Conservation (phyloP, 2,888 invertebrate species). For the Nymphalis c-album region DNA sequence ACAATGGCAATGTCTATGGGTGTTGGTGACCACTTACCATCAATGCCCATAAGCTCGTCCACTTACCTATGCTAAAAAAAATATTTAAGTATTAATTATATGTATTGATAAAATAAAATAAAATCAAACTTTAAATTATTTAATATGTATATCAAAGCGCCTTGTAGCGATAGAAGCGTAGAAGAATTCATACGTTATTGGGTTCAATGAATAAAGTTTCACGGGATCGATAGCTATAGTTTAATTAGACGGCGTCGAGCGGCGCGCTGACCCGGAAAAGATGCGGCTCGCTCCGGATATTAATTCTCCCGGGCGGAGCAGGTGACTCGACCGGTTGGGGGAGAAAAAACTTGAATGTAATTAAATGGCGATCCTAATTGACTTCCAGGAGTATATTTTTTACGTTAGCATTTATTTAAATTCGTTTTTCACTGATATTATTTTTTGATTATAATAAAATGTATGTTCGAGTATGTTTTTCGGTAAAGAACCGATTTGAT, state of each 20-base stretch:
- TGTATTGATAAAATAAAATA: too few relatives aligned
- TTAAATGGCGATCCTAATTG: constrained; percentile 9
- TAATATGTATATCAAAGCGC: neutral
- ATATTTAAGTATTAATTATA: too few relatives aligned
- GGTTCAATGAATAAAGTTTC: constrained; percentile 6
- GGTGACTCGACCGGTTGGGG: constrained; percentile 7
- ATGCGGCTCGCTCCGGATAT: constrained; percentile 35
- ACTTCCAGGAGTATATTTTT: constrained; percentile 4
- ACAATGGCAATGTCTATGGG: too few relatives aligned
- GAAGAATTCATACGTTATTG: constrained; percentile 10
- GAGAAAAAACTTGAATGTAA: constrained; percentile 10
- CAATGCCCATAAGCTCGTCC: too few relatives aligned
- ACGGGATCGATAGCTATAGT: constrained; percentile 31
- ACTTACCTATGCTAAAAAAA: too few relatives aligned
- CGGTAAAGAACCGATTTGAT: too few relatives aligned
- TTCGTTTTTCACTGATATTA: neutral
- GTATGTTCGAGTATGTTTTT: too few relatives aligned
- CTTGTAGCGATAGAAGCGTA: neutral
- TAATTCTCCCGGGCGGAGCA: constrained; percentile 22
- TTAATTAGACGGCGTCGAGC: constrained; percentile 25
- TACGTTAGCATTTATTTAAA: constrained; percentile 1
- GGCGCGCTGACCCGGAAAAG: constrained; percentile 37
- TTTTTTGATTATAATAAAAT: too few relatives aligned
- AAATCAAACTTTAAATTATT: too few relatives aligned
- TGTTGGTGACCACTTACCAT: too few relatives aligned